Evolutionary conservation across 2,888 invertebrate species (phyloP), one percentile per base, ranked within the genome.

Genomic region (Sesia apiformis): DNA sequence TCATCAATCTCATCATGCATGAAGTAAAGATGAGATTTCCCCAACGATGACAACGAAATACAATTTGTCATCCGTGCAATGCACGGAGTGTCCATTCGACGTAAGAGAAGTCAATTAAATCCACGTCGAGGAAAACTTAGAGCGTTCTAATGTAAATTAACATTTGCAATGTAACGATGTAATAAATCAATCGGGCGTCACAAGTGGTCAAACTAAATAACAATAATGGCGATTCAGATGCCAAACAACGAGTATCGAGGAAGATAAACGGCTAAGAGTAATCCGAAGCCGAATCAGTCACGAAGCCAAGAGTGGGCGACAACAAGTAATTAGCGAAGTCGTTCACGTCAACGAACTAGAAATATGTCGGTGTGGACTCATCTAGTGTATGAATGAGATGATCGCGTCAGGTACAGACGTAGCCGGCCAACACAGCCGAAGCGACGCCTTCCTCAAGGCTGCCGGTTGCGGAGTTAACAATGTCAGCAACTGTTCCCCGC

Each of bases 311-410:
- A 65, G 80, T 78, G 72, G 79, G 77, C 77, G 79, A 76, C 65
- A 76, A 67, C 62, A 68, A 67, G 74, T 70, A 79, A 84, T 85
- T 83, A 84, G 73, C 66, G 60, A 66, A 63, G 62, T 61, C 58
- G 67, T 66, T 63, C 71, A 75, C 78, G 76, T 78, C 80, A 78
- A 70, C 68, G 66, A 72, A 75, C 70, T 70, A 76, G 72, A 78
- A 75, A 72, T 68, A 74, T 73, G 72, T 72, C 66, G 60, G 62
- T 63, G 60, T 56, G 61, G 63, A 72, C 70, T 72, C 72, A 73
- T 66, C 68, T 59, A 63, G 39, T 23, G 64, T 67, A 72, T 76
- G 75, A 79, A 81, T 78, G 74, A 61, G 59, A 60, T 56, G 60
- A 63, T 62, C 66, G 63, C 65, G 72, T 70, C 69, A 66, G 63